Evolutionary conservation across 2,888 invertebrate species (phyloP), one percentile per base, ranked within the genome.

Genomic region (Disparrhopalites patrizii): DNA sequence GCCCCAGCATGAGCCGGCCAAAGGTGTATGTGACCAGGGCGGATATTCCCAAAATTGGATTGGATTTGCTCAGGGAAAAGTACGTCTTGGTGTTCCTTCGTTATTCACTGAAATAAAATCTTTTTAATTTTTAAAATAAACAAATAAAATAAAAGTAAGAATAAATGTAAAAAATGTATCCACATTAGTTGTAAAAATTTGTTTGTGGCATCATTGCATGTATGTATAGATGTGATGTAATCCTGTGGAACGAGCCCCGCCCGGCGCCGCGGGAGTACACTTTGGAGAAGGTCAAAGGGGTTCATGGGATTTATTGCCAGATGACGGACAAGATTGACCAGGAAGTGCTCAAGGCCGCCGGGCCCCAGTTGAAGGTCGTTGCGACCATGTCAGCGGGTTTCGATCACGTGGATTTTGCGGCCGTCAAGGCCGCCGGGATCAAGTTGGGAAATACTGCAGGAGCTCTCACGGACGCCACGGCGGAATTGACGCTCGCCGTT

Each of bases 381-480:
- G 85, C 87, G 0, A 94, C 95, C 0, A 92, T 95, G 83, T 94
- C 95, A 0, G 95, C 93, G 1, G 96, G 96, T 10, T 85, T 86
- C 76, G 91, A 93, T 76, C 95, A 96, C 77, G 85, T 97, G 67
- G 91, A 95, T 78, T 77, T 93, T 1, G 77, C 79, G 0, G 91
- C 87, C 77, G 88, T 93, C 72, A 87, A 83, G 77, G 85, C 84
- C 74, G 82, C 87, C 69, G 85, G 85, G 1, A 87, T 97, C 67
- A 83, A 82, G 75, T 84, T 97, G 51, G 94, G 95, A 0, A 91
- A 90, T 76, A 95, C 95, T 0, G 94, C 95, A 1, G 88, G 89
- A 76, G 89, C 94, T 1, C 80, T 95, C 18, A 91, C 91, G 0
- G 78, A 78, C 69, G 81, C 82, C 1, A 92, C 92, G 0, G 93